Conservation (phyloP, 2,113 vertebrate species). For the Calonectris borealis region DNA sequence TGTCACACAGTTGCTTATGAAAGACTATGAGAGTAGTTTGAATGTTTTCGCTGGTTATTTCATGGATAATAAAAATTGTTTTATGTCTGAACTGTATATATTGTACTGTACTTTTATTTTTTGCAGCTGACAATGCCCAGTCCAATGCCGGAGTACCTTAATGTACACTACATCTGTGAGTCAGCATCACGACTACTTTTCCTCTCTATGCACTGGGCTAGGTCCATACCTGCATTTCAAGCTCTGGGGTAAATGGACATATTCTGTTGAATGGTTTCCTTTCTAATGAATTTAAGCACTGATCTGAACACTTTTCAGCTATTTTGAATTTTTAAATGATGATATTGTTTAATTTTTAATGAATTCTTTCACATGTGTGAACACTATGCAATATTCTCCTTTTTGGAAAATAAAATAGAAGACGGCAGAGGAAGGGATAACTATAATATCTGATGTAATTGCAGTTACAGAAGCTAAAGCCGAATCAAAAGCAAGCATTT, state of each 20-base stretch:
- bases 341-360: neutral
- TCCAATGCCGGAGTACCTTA: constrained; percentile 97
- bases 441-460: neutral
- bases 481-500: neutral
- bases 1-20: neutral
- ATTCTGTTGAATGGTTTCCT: neutral
- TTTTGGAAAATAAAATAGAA: neutral
- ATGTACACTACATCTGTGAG: constrained; percentile 99
- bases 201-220: constrained; percentile 99
- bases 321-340: neutral
- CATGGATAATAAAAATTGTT: neutral
- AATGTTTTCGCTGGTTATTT: neutral
- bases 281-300: neutral
- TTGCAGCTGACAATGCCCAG: constrained; percentile 95
- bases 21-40: neutral
- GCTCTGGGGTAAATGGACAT: constrained; percentile 88
- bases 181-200: constrained; percentile 97
- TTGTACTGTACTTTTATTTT: neutral
- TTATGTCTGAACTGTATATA: neutral
- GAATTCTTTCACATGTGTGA: neutral
- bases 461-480: neutral
- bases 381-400: neutral
- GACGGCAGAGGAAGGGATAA: neutral
- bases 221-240: constrained; percentile 96
- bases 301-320: neutral